Evolutionary conservation across 2,888 invertebrate species (phyloP), one percentile per base, ranked within the genome.

Genomic region (Lagria hirta): DNA sequence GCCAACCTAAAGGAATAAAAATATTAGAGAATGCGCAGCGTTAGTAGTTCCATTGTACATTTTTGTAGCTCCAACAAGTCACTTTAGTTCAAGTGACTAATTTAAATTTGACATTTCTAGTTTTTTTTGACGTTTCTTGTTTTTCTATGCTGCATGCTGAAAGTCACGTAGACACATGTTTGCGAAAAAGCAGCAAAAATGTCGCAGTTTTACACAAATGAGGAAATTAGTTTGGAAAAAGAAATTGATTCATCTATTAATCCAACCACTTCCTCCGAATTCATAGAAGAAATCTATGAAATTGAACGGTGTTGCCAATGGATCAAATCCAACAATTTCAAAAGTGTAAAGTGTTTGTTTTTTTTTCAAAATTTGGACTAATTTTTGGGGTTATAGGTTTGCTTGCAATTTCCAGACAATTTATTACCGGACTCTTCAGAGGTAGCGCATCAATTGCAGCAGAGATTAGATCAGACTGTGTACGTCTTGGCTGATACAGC

Each of bases 401-500:
- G 92, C 51, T 74, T 96, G 24, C 96, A 96, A 75, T 93, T 96
- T 70, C 93, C 95, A 4, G 95, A 96, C 72, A 77, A 81, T 30
- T 74, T 91, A 40, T 73, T 95, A 37, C 63, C 71, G 12, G 79
- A 85, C 62, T 83, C 92, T 43, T 78, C 82, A 2, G 72, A 76
- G 44, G 79, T 95, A 43, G 82, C 82, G 43, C 58, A 73, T 5
- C 60, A 63, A 43, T 66, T 86, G 21, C 74, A 78, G 58, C 55
- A 66, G 21, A 52, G 57, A n/a, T 61, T 76, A 16, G 75, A 77
- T 20, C 76, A 78, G 59, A 80, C 83, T 61, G 73, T 88, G 1
- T 94, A 85, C 60, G 83, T 95, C 57, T 74, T 96, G 38, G 94
- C 88, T 2, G 95, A 96, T 62, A 93, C 93, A 4, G 86, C 92